phyloP scores from a whole-genome alignment of 1,140 invertebrate genomes.

The Capitella teleta region DNA sequence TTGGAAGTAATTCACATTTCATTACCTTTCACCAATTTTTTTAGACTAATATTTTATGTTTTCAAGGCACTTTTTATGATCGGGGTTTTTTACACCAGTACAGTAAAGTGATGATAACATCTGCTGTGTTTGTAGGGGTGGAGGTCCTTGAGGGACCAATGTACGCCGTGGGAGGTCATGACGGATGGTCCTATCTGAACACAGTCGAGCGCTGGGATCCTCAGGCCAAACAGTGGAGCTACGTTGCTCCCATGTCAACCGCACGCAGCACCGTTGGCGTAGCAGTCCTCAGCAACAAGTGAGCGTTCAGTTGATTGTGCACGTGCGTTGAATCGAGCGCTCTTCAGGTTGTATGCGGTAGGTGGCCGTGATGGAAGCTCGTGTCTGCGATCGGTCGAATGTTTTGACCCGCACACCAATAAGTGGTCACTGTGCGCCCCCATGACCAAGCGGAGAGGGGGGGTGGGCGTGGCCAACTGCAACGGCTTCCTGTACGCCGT shows the following conservation, averaged over 20 bases:
- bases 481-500: conserved; percentile 56
- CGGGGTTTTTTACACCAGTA: too few relatives aligned
- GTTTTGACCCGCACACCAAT: conserved; percentile 80
- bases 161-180: conserved; percentile 89
- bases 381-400: conserved; percentile 65
- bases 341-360: conserved; percentile 67
- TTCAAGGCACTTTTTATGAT: too few relatives aligned
- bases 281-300: conserved; percentile 70
- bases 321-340: background rate
- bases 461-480: conserved; percentile 67
- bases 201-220: conserved; percentile 88
- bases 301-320: conserved; percentile 16
- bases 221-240: conserved; percentile 69
- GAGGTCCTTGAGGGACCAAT: conserved; percentile 75
- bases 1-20: too few relatives aligned
- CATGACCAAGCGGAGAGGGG: conserved; percentile 58
- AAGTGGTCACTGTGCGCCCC: conserved; percentile 67
- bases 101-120: too few relatives aligned
- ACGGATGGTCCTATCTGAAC: conserved; percentile 86
- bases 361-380: conserved; percentile 84
- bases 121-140: conserved; percentile 52
- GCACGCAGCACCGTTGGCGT: conserved; percentile 80
- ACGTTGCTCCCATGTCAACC: conserved; percentile 73
- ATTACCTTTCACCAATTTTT: too few relatives aligned
- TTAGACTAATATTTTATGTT: too few relatives aligned